Evolutionary conservation across 2,113 vertebrate species (phyloP), one percentile per base, ranked within the genome.

Genomic region (Hirundichthys speculiger): DNA sequence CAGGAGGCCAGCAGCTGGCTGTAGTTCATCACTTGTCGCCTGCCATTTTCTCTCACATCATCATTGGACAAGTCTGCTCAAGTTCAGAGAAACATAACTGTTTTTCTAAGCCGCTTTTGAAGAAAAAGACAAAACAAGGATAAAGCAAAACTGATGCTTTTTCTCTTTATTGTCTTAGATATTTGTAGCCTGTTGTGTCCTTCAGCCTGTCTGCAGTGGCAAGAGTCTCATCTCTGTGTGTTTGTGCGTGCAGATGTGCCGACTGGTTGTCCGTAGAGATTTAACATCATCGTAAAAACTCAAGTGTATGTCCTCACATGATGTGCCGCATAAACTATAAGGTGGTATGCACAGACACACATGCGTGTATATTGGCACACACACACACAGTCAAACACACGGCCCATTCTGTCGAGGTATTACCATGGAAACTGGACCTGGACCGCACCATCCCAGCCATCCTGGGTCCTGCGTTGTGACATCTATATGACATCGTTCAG

Each of bases 381-480:
- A n/a, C 61, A 73, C 58, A 82, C 77, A 75, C 62, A 69, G 77
- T 86, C 84, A 75, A 73, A 89, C 79, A 74, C 89, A 83, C 86
- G 83, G 78, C 72, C 80, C 56, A 86, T 88, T 87, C 81, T 89
- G 84, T 85, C 73, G 84, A 87, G 83, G 86, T 85, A 90, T 93
- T 86, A 87, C 92, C 91, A 93, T 93, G 90, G 92, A 89, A 92
- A 93, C 92, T 86, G 87, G 84, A 88, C 78, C 72, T 62, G 72
- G 52, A 69, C 41, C n/a, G 49, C 69, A 79, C 65, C 77, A 84
- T 87, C 66, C 64, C 43, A 48, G 49, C 65, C 77, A 84, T 87
- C 66, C 64, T 46, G 51, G 49, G 49, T 67, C 53, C 66, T 46
- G 22, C 60, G 51, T 62, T 46, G 66, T 71, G 71, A 74, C 73